Evolutionary conservation across 2,797 vertebrate genomes (phyloP).

Genomic region (Melanotaenia pygmaea): DNA sequence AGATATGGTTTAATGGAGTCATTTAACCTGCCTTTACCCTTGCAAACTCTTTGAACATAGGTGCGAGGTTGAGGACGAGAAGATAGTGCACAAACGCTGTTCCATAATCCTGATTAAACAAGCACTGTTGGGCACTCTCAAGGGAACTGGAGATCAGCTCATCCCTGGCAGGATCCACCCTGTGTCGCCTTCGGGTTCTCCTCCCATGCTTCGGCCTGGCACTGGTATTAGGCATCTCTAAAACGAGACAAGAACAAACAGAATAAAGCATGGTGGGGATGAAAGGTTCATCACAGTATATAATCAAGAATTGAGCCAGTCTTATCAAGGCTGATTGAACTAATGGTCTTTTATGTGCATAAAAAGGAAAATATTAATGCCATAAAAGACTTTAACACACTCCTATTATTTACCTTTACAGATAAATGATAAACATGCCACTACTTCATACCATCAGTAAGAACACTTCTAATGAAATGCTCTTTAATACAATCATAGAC

Average conservation of each 20-base stretch:
- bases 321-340: not conserved
- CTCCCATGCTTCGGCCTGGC: constrained; percentile 74
- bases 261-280: too few species aligned
- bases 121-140: constrained; percentile 93
- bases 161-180: constrained; percentile 84
- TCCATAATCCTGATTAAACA: constrained; percentile 91
- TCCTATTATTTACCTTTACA: not conserved
- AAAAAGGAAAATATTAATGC: not conserved
- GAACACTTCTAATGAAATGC: not conserved
- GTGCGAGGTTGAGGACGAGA: constrained; percentile 92
- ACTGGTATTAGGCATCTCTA: constrained; percentile 85
- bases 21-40: constrained; percentile 78
- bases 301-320: too few species aligned
- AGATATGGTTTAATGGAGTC: not conserved
- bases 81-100: constrained; percentile 97
- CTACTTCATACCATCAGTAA: not conserved
- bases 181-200: constrained; percentile 69
- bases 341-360: not conserved
- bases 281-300: not conserved
- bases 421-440: not conserved
- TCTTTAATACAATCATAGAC: not conserved
- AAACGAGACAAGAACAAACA: constrained; percentile 2
- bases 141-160: constrained; percentile 91
- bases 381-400: not conserved
- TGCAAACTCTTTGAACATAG: constrained; percentile 87